Conservation (phyloP, 2,113 vertebrate species). For the Motacilla alba region DNA sequence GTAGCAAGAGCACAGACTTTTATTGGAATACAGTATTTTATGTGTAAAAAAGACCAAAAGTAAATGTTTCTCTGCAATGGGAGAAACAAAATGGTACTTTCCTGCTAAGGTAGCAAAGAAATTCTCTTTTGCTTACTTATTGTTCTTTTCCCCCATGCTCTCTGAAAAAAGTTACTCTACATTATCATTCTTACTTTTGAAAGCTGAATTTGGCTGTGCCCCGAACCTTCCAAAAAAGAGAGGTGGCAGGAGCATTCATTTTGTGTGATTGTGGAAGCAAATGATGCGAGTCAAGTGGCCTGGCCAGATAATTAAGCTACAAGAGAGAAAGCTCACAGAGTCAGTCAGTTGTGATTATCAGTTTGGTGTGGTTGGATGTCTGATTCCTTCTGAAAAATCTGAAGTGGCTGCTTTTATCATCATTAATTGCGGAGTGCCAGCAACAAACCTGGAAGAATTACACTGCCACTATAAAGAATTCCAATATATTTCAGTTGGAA, state of each 20-base stretch:
- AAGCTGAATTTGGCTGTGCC: neutral
- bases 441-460: constrained; percentile 1
- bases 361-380: neutral
- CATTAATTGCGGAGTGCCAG: neutral
- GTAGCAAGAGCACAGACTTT: neutral
- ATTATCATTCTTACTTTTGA: neutral
- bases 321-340: neutral
- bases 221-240: neutral
- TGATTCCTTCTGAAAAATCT: constrained; percentile 1
- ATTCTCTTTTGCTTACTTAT: neutral
- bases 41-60: neutral
- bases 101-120: neutral
- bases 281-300: constrained; percentile 42
- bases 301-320: constrained; percentile 56
- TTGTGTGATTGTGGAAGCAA: constrained; percentile 24
- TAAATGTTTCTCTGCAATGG: neutral
- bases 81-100: neutral
- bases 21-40: neutral
- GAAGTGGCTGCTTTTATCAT: constrained; percentile 17
- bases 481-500: neutral
- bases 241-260: constrained; percentile 16
- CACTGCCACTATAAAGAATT: neutral
- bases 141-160: fast-evolving
- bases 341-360: constrained; percentile 41
- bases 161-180: neutral